phyloP scores from a whole-genome alignment of 2,113 vertebrate genomes.

The Felis chaus region DNA sequence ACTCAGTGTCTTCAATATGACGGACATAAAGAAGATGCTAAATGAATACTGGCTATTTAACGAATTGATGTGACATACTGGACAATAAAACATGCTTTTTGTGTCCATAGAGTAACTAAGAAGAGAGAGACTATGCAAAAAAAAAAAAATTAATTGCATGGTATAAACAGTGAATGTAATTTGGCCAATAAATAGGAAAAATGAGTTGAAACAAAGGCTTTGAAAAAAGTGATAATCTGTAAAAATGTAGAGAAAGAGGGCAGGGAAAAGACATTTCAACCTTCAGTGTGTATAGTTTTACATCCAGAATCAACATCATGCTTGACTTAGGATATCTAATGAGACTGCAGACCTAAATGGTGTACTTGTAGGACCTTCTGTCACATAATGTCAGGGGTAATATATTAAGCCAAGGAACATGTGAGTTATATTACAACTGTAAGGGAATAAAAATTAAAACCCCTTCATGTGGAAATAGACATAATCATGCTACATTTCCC shows the following conservation, averaged over 20 bases:
- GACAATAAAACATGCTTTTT: conserved; percentile 36
- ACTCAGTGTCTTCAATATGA: neutral
- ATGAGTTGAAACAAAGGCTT: conserved; percentile 25
- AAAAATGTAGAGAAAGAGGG: conserved; percentile 23
- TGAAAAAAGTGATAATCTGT: conserved; percentile 48
- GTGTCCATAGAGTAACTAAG: conserved; percentile 18
- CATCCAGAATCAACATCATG: conserved; percentile 63
- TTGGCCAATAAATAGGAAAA: conserved; percentile 60
- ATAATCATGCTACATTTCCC: conserved; percentile 71
- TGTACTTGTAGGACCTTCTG: conserved; percentile 70
- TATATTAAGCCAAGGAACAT: conserved; percentile 75
- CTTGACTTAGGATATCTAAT: conserved; percentile 74
- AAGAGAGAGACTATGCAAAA: neutral
- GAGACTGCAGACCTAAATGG: conserved; percentile 69
- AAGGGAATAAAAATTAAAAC: conserved; percentile 75
- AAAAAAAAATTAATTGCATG: conserved; percentile 40
- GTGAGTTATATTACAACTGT: conserved; percentile 72
- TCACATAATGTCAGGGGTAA: conserved; percentile 76
- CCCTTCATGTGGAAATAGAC: conserved; percentile 70
- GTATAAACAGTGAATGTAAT: conserved; percentile 29
- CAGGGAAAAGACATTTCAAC: conserved; percentile 49
- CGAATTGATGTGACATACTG: conserved; percentile 24
- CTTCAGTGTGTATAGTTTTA: conserved; percentile 54
- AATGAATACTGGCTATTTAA: conserved; percentile 21
- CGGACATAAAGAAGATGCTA: neutral